Base-by-base conservation (phyloP, 2,113 vertebrate genomes). In the Xyrauchen texanus region DNA sequence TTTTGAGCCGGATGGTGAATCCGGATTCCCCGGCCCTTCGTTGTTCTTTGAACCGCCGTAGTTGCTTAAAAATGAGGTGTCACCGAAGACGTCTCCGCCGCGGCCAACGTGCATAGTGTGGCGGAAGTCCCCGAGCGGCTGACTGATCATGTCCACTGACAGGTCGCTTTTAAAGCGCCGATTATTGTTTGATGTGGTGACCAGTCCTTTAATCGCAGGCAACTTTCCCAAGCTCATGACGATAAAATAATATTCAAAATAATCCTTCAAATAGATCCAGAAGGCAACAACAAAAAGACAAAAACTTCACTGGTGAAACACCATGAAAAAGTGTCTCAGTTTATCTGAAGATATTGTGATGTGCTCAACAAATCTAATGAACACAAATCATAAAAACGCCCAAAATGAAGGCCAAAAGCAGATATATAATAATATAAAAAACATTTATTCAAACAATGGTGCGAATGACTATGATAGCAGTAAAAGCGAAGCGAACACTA, bases 91-190 rank as follows among this genome's bases (percentile, higher is more conserved):
- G 0, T 99, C 97, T 0, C 97, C 97, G 0, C 96, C 96, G 0
- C 95, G 96, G 11, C 97, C 97, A 21, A 98, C 97, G 0, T 99
- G 97, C 96, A 99, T 98, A 47, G 96, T 98, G 84, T 99, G 97
- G 12, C 96, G 94, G 82, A 99, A 98, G 91, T 99, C 97, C 0
- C 93, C 95, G 9, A 99, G 84, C 0, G 97, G 97, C 0, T 93
- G 93, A 88, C 97, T 97, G 90, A 99, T 98, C 97, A 99, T 99
- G 82, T 98, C 97, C 0, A 95, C 90, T 0, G 95, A 98, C 80
- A 99, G 92, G 76, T 96, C 93, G 0, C 92, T 91, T 87, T 94
- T 94, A 78, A 93, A 90, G 9, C 94, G 93, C 0, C 96, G 92
- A 79, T 95, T 97, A 64, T 92, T 88, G 0, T 97, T 95, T 0